Conservation (phyloP, 2,113 vertebrate genomes). For the Silurus asotus region DNA sequence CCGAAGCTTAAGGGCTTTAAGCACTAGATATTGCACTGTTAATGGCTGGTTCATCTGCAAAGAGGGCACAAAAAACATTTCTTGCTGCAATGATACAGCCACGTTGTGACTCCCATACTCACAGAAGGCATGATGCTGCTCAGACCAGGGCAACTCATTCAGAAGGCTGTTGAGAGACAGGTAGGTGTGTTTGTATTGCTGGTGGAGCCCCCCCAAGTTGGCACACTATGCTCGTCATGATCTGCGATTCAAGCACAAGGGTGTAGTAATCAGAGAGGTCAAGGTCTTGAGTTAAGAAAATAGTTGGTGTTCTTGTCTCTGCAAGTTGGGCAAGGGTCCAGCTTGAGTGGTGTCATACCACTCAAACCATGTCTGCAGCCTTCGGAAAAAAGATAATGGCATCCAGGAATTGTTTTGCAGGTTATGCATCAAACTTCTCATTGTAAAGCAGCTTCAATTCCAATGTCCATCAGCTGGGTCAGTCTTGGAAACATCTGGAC, state of each 20-base stretch:
- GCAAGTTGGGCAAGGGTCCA: constrained; percentile 80
- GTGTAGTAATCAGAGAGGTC: constrained; percentile 92
- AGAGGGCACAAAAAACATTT: constrained; percentile 60
- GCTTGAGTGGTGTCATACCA: constrained; percentile 88
- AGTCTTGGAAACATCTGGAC: too few species aligned
- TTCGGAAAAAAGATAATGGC: constrained; percentile 74
- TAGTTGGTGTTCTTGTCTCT: constrained; percentile 80
- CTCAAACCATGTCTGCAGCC: constrained; percentile 84
- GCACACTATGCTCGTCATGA: constrained; percentile 75
- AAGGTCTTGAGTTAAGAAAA: constrained; percentile 94
- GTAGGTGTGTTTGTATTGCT: constrained; percentile 66
- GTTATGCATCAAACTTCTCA: constrained; percentile 59
- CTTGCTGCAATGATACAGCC: constrained; percentile 76
- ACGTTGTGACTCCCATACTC: constrained; percentile 92
- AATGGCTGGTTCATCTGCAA: constrained; percentile 73
- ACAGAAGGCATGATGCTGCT: constrained; percentile 77
- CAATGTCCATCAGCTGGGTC: too few species aligned
- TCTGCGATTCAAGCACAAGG: constrained; percentile 79
- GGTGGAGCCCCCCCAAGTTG: constrained; percentile 73
- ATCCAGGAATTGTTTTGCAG: constrained; percentile 1
- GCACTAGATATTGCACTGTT: constrained; percentile 73
- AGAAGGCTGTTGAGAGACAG: constrained; percentile 73
- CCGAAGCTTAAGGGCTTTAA: constrained; percentile 71
- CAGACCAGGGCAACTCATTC: constrained; percentile 85
- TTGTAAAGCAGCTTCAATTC: too few species aligned